Evolutionary conservation across 2,888 invertebrate genomes (phyloP).

Genomic region (Ditula angustiorana): DNA sequence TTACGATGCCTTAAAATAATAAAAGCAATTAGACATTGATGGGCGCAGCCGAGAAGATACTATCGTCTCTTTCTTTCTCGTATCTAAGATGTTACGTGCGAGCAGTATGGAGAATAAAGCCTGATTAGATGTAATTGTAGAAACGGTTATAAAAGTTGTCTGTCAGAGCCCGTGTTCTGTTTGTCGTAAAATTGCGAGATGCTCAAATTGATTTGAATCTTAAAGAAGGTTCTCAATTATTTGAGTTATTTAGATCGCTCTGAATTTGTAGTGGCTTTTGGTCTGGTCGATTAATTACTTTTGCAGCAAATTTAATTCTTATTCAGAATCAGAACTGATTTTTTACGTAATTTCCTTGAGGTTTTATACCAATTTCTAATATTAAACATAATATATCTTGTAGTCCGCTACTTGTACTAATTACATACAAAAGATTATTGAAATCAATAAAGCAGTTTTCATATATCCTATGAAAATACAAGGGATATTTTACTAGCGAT

Average conservation of each 20-base stretch:
- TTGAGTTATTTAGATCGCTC: background rate
- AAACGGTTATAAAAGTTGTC: conserved; percentile 84
- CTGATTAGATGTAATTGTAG: conserved; percentile 84
- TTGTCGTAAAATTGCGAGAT: conserved; percentile 81
- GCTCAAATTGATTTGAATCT: conserved; percentile 55
- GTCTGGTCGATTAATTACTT: background rate
- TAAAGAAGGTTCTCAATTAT: conserved; percentile 14
- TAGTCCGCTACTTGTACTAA: no score
- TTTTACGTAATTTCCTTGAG: no score
- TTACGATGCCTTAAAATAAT: conserved; percentile 86
- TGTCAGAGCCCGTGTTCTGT: conserved; percentile 81
- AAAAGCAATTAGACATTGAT: conserved; percentile 85
- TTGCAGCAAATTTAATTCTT: background rate
- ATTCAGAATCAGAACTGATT: background rate
- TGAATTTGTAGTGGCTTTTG: background rate
- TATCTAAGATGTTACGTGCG: conserved; percentile 49
- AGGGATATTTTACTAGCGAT: no score
- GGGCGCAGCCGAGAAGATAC: conserved; percentile 72
- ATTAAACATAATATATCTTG: no score
- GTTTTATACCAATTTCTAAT: no score
- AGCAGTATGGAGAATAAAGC: conserved; percentile 57
- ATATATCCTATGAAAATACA: no score
- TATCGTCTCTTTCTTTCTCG: conserved; percentile 65
- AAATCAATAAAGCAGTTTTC: no score
- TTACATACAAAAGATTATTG: no score